Base-by-base conservation (phyloP, 2,888 invertebrate genomes). In the Cosmopolites sordidus region DNA sequence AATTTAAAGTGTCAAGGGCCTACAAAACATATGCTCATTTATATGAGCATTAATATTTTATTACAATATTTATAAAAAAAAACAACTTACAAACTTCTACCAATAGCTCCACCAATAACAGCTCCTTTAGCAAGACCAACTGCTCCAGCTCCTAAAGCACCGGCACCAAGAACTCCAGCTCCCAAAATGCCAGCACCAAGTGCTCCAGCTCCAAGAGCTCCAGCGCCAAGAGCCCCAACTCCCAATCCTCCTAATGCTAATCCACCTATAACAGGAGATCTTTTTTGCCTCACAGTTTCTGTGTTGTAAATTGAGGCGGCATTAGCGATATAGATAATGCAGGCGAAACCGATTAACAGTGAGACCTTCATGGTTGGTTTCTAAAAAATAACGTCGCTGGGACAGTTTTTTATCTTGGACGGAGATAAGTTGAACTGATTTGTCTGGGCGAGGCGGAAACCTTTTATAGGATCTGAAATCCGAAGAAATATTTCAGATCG, bases 111-210 rank as follows among this genome's bases (percentile, higher is more conserved):
- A 27, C 56, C 56, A 42, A 57, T 47, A 18, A 51, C 29, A 14
- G 48, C 54, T 1, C 54, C 58, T 16, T 58, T 57, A 22, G 52
- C 60, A 42, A 60, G 43, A 27, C 60, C 60, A 11, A 50, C 38
- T 9, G 53, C 60, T 27, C 58, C 60, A 1, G 51, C 60, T 1
- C 59, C 61, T 3, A 61, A n/a, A n/a, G 42, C 58, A 8, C 54
- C 61, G 3, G 56, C 58, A 9, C 55, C 56, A 9, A 52, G n/a
- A 38, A 48, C 43, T 27, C 52, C 56, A 1, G 46, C 56, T 22
- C 51, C 60, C 27, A 56, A 60, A 1, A 51, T 59, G 1, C 59
- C 61, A 4, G 60, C n/a, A n/a, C 38, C 58, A 8, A 52, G 60
- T 2, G 56, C 58, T 9, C 55, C 56, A 9, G 48, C 4, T 29